Percentiles rank a stretch among this genome's conserved stretches.
Evolutionary conservation across 2,797 vertebrate genomes (phyloP).

Genomic region (Cynopterus sphinx): DNA sequence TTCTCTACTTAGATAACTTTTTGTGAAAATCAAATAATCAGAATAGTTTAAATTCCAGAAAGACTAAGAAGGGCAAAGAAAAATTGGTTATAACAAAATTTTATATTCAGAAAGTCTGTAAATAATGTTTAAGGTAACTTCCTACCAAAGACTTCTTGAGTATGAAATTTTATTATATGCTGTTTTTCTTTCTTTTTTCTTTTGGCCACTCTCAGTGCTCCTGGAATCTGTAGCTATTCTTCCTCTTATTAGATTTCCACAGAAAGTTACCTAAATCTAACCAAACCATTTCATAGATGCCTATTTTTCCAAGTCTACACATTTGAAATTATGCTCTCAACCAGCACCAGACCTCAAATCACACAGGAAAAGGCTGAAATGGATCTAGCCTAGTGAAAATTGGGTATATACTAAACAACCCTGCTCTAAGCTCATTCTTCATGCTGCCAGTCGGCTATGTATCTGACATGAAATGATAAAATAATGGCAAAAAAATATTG

Average conservation of each 20-base stretch:
- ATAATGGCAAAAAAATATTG: background rate
- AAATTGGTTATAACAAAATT: background rate
- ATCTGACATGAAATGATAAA: background rate
- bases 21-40: background rate
- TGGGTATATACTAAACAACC: background rate
- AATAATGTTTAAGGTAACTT: background rate
- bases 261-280: background rate
- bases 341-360: background rate
- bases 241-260: background rate
- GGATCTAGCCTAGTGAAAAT: background rate
- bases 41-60: background rate
- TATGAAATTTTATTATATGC: background rate
- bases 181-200: background rate
- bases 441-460: background rate
- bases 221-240: background rate
- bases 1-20: background rate
- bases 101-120: background rate
- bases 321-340: background rate
- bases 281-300: background rate
- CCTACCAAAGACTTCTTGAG: background rate
- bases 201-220: background rate
- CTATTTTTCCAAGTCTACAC: background rate
- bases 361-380: background rate
- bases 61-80: background rate
- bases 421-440: background rate